Conservation (phyloP, 2,113 vertebrate species). For the Lepus americanus region DNA sequence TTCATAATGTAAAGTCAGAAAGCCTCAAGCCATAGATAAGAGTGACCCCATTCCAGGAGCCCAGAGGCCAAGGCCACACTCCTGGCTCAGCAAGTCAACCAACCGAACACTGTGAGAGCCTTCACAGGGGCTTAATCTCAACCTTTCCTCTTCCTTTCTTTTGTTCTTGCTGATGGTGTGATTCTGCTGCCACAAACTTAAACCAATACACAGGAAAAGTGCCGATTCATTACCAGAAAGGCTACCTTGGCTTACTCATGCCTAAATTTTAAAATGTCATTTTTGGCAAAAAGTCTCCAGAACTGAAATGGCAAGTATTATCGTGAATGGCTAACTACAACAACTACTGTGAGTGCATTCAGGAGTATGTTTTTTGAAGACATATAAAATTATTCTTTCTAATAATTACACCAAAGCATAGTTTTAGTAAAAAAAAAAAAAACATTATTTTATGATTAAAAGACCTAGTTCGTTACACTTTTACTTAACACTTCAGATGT, state of each 20-base stretch:
- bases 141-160: neutral
- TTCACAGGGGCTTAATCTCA: neutral
- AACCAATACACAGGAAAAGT: neutral
- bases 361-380: conserved; percentile 17
- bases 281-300: conserved; percentile 54
- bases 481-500: neutral
- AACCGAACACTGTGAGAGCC: neutral
- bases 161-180: neutral
- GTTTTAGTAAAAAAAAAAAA: neutral
- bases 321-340: neutral
- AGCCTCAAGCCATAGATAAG: neutral
- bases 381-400: conserved; percentile 6
- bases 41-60: neutral
- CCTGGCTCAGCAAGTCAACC: neutral
- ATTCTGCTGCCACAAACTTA: conserved; percentile 13
- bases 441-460: neutral
- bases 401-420: neutral
- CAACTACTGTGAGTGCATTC: neutral
- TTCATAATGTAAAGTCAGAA: neutral
- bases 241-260: neutral
- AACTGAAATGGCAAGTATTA: conserved; percentile 30
- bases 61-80: neutral
- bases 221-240: neutral
- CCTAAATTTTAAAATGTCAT: conserved; percentile 9
- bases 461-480: neutral